phyloP scores from a whole-genome alignment of 2,797 vertebrate genomes.

The Lycodopsis pacificus region DNA sequence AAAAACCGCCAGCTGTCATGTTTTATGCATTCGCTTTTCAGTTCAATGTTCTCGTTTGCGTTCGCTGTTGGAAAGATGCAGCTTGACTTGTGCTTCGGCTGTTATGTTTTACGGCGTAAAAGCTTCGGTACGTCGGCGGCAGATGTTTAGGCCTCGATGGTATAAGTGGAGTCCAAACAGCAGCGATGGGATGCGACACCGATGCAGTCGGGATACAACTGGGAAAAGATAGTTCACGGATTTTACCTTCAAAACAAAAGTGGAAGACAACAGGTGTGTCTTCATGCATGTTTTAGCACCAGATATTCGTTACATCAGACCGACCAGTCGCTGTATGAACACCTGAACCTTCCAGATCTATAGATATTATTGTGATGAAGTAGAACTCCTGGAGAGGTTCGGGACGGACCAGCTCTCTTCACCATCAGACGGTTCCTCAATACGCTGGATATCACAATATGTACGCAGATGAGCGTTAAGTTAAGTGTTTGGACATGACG shows the following conservation, averaged over 20 bases:
- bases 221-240: no score
- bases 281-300: no score
- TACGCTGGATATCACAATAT: not conserved
- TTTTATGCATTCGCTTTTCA: conserved; percentile 72
- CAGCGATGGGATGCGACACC: conserved; percentile 35
- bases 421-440: not conserved
- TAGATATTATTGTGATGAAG: not conserved
- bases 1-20: conserved; percentile 60
- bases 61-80: conserved; percentile 13
- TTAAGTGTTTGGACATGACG: no score
- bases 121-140: conserved; percentile 38
- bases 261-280: not conserved
- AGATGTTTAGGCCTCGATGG: conserved; percentile 41
- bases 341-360: not conserved
- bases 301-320: no score
- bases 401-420: no score
- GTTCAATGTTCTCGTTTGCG: conserved; percentile 34
- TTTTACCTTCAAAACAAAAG: no score
- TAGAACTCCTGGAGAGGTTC: no score
- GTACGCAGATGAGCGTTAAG: not conserved
- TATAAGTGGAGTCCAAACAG: conserved; percentile 7
- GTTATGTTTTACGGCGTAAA: conserved; percentile 23
- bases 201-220: no score
- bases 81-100: conserved; percentile 45
- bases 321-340: no score